Conservation (phyloP, 2,113 vertebrate species). For the Psilopsiagon aymara region DNA sequence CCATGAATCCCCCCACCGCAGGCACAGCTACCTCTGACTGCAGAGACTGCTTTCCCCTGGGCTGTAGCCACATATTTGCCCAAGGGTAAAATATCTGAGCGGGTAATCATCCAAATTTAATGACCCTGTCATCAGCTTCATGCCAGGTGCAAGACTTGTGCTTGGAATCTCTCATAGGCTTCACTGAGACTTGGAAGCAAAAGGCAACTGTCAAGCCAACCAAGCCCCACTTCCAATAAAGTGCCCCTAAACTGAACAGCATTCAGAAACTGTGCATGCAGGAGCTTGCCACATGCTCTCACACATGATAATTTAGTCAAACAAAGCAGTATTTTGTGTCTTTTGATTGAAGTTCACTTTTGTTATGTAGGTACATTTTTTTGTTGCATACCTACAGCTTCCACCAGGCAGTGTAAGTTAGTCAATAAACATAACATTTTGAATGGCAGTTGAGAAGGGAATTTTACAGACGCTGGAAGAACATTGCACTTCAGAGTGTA, state of each 20-base stretch:
- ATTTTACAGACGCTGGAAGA: conserved; percentile 13
- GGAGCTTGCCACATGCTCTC: background rate
- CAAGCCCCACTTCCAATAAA: background rate
- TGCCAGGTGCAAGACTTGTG: conserved; percentile 1
- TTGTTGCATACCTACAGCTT: background rate
- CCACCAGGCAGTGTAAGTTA: background rate
- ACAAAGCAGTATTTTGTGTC: background rate
- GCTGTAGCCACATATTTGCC: background rate
- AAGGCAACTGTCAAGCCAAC: background rate
- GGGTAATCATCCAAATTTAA: conserved; percentile 5
- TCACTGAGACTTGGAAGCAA: background rate
- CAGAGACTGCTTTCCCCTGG: background rate
- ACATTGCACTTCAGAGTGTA: conserved; percentile 31
- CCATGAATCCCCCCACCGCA: background rate
- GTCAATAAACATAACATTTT: background rate
- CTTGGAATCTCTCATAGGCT: background rate
- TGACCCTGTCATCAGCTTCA: background rate
- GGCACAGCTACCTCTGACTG: background rate
- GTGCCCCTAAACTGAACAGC: background rate
- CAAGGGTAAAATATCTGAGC: background rate
- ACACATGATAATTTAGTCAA: rapidly evolving
- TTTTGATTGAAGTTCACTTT: background rate
- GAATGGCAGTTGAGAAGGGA: background rate
- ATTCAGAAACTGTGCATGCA: background rate
- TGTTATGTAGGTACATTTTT: background rate